Evolutionary conservation across 2,113 vertebrate species (phyloP), one percentile per base, ranked within the genome.

Genomic region (Halichoeres trimaculatus): DNA sequence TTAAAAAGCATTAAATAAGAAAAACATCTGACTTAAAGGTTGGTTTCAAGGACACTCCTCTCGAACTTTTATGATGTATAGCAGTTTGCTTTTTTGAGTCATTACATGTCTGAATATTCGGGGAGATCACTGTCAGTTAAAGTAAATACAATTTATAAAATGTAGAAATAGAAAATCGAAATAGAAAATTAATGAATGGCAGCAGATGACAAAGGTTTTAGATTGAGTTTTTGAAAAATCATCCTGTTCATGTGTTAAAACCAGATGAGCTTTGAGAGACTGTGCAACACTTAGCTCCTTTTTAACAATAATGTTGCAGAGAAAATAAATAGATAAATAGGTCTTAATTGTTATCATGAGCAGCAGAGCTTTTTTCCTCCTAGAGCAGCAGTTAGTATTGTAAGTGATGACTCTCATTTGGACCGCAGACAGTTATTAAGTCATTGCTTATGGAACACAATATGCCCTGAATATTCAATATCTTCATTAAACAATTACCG

Each of bases 401-500:
- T 76, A 86, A 89, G 77, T 43, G 57, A 89, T 90, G 76, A 57
- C 68, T 83, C 72, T 84, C 80, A 74, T 78, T 85, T 87, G 51
- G 59, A 76, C 66, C 34, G 74, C 54, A 74, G 88, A 89, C 88
- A 90, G 75, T 91, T 91, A 92, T 92, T 92, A 92, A 92, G 83
- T 87, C 84, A 10, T 56, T 66, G 78, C 79, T 88, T 81, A 86
- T 88, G 83, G 82, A 84, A 89, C 79, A 87, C 88, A 89, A 84
- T 87, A 87, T 90, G 85, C 70, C 48, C 59, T 12, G 74, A 74
- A 84, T 89, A 92, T 90, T 91, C 79, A 83, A 87, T 91, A 84
- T 85, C 89, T 85, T 85, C 86, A 91, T 91, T 88, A 90, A 83
- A 80, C 86, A 90, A 90, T 89, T 91, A 90, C 57, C 30, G 64